Percentiles rank a stretch among this genome's conserved stretches.
phyloP scores from a whole-genome alignment of 2,797 vertebrate species.

The Aphelocoma californica region DNA sequence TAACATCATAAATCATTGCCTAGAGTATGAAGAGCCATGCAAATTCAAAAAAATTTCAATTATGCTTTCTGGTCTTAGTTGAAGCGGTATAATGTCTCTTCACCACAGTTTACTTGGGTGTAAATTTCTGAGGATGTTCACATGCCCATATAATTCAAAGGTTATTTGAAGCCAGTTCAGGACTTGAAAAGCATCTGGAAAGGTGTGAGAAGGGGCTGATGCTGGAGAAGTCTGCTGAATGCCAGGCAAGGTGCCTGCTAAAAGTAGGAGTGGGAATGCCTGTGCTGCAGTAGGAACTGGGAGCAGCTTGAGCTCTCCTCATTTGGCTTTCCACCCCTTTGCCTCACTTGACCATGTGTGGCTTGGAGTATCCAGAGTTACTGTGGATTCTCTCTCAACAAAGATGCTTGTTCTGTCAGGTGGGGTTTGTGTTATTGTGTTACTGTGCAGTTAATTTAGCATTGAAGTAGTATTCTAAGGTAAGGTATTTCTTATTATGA shows the following conservation, averaged over 20 bases:
- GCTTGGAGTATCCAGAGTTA: neutral
- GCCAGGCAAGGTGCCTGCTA: neutral
- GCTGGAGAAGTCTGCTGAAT: neutral
- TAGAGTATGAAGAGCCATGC: neutral
- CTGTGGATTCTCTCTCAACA: neutral
- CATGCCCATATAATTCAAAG: neutral
- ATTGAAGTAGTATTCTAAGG: neutral
- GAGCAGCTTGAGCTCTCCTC: neutral
- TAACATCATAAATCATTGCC: neutral
- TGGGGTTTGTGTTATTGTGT: neutral
- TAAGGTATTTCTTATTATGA: neutral
- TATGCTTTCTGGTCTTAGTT: neutral
- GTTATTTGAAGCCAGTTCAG: neutral
- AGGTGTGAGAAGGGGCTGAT: accelerated
- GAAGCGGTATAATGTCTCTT: neutral
- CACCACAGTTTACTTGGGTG: neutral
- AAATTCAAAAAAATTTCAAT: neutral
- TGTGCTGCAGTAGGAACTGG: neutral
- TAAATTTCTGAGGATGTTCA: neutral
- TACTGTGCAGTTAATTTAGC: neutral
- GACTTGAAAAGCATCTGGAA: neutral
- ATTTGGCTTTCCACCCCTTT: neutral
- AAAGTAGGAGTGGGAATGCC: neutral
- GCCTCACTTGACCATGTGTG: accelerated
- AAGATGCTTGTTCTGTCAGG: neutral